phyloP scores from a whole-genome alignment of 2,888 invertebrate species.

The Xylota sylvarum region DNA sequence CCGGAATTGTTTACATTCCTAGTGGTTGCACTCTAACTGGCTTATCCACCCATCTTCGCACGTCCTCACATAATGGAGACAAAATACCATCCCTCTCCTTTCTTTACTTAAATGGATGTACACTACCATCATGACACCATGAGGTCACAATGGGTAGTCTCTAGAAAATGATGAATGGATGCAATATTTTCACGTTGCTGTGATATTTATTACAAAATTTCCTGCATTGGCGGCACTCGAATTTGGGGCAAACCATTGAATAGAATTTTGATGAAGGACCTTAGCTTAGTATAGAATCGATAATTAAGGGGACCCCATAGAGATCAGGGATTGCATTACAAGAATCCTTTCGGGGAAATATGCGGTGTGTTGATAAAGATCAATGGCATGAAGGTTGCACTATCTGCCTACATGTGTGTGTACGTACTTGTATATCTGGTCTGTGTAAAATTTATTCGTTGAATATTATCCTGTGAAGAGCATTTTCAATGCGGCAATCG shows the following conservation, averaged over 20 bases:
- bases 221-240: slow-evolving; percentile 68
- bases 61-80: slow-evolving; percentile 57
- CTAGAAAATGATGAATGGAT: slow-evolving; percentile 68
- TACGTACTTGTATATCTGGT: neutral
- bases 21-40: slow-evolving; percentile 29
- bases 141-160: slow-evolving; percentile 56
- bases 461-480: neutral
- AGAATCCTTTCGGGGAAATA: slow-evolving; percentile 36
- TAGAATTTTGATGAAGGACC: slow-evolving; percentile 56
- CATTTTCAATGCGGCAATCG: neutral
- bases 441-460: neutral
- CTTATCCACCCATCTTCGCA: slow-evolving; percentile 28
- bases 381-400: slow-evolving; percentile 25
- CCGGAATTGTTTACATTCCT: slow-evolving; percentile 18
- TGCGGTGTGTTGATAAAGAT: slow-evolving; percentile 34
- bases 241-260: slow-evolving; percentile 61
- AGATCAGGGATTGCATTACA: slow-evolving; percentile 56
- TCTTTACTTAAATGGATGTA: slow-evolving; percentile 28
- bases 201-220: slow-evolving; percentile 73
- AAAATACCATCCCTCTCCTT: slow-evolving; percentile 34
- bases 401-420: neutral
- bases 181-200: slow-evolving; percentile 70
- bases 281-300: slow-evolving; percentile 25
- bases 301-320: slow-evolving; percentile 54
- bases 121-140: slow-evolving; percentile 19